Conservation (phyloP, 2,113 vertebrate species). For the Globicephala melas region DNA sequence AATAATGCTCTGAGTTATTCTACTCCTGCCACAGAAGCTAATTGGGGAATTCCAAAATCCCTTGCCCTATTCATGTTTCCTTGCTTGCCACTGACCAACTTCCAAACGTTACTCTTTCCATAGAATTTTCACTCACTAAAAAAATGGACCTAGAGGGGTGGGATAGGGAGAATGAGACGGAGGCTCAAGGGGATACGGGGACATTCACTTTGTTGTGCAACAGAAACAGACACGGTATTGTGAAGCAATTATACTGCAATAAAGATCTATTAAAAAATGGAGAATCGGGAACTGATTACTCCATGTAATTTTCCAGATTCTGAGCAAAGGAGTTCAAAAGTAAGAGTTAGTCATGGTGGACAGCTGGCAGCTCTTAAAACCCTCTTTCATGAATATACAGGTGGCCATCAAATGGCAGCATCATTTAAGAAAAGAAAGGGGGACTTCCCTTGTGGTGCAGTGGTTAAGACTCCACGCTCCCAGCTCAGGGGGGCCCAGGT, state of each 20-base stretch:
- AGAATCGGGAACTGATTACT: no score
- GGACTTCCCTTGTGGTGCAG: no score
- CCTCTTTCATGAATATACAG: background rate
- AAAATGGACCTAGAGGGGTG: no score
- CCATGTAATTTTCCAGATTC: background rate
- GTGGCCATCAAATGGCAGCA: background rate
- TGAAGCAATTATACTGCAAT: no score
- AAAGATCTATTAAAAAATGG: background rate
- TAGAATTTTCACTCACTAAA: background rate
- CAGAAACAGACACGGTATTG: no score
- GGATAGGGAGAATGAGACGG: no score
- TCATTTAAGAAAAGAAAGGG: background rate
- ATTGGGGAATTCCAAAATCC: no score
- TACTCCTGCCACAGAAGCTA: accelerated
- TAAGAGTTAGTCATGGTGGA: background rate
- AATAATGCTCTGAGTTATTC: accelerated
- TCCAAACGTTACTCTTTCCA: accelerated
- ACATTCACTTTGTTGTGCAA: no score
- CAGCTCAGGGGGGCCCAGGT: no score
- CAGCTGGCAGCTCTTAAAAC: background rate
- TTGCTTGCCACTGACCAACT: background rate
- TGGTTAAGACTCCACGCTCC: no score
- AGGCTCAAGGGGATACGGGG: no score
- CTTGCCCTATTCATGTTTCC: no score
- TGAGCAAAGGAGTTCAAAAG: background rate